Conservation (phyloP, 2,797 vertebrate species). For the Anguilla megastoma region DNA sequence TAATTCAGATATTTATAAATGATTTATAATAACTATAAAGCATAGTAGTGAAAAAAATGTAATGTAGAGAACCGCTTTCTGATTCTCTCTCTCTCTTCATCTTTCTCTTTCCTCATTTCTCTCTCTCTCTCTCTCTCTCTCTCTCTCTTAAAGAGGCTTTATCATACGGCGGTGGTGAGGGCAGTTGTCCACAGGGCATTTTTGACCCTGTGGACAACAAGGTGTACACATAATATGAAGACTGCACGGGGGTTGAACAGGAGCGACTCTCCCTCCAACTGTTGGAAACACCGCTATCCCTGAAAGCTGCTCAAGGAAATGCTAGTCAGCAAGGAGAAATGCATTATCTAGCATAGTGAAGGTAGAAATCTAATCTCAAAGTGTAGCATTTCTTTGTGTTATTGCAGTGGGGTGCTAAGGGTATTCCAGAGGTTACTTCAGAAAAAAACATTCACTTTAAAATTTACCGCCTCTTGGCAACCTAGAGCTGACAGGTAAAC, state of each 20-base stretch:
- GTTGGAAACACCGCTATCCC: background rate
- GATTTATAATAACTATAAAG: too few relatives aligned
- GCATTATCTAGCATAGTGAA: background rate
- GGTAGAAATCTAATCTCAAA: background rate
- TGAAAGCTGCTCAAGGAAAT: background rate
- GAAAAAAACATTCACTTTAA: background rate
- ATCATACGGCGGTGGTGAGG: background rate
- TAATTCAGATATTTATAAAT: too few relatives aligned
- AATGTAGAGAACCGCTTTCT: too few relatives aligned
- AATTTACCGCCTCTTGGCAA: background rate
- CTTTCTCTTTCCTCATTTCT: too few relatives aligned
- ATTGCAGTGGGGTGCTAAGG: background rate
- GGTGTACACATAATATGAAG: background rate
- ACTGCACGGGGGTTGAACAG: background rate
- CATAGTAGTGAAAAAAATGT: too few relatives aligned
- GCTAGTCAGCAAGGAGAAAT: background rate
- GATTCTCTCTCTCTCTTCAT: too few relatives aligned
- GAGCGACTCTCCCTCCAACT: background rate
- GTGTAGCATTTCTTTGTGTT: background rate
- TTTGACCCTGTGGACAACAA: background rate
- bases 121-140: too few relatives aligned
- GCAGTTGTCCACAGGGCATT: background rate
- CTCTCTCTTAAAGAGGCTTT: background rate
- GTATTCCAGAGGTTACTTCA: background rate
- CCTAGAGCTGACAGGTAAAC: background rate